Base-by-base conservation (phyloP, 2,797 vertebrate species). In the Arctocebus calabarensis region DNA sequence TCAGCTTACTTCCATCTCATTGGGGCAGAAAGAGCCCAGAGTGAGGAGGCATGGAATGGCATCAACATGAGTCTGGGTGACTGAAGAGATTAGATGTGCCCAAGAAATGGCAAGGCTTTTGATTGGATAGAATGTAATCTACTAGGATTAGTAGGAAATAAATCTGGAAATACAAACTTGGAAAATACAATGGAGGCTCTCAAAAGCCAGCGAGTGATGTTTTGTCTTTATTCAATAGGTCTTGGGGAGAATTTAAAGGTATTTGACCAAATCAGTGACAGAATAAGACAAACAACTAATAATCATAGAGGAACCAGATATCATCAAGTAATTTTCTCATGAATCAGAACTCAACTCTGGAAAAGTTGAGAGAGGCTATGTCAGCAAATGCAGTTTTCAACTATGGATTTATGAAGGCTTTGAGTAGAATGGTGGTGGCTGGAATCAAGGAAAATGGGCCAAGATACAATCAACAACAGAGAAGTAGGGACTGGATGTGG, bases 391-490 rank as follows among this genome's bases (percentile, higher is more conserved):
- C 40, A 5, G 19, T 32, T 66, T 93, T 87, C 66, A 88, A 5
- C 4, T 6, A 82, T 88, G 32, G 84, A 32, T 66, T 45, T 16
- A 57, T 55, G 22, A 91, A 79, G 5, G 3, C 17, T 81, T 93
- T 83, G 70, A 34, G 19, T 16, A 95, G 22, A 37, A 29, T n/a
- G 23, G 13, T 43, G 1, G 10, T 57, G 34, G 25, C 59, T 66
- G 64, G 27, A 94, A 55, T 73, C 82, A 79, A 55, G 52, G 64
- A 87, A 83, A 75, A 16, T 55, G 95, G 88, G 19, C 32, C 55
- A 88, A 73, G 8, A 75, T 74, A 43, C 2, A 62, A 19, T 68
- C 20, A 17, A 91, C n/a, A 86, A 70, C 57, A 12, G 66, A 78
- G 22, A 75, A 48, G 25, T 32, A 34, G 32, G 48, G 32, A 16